A percentile compares a stretch with the other conserved stretches of the same genome.
These are phyloP conservation scores for Ectropis grisescens DNA, from an alignment of 1,140 invertebrate genomes.

Conservation along the genomic window DNA sequence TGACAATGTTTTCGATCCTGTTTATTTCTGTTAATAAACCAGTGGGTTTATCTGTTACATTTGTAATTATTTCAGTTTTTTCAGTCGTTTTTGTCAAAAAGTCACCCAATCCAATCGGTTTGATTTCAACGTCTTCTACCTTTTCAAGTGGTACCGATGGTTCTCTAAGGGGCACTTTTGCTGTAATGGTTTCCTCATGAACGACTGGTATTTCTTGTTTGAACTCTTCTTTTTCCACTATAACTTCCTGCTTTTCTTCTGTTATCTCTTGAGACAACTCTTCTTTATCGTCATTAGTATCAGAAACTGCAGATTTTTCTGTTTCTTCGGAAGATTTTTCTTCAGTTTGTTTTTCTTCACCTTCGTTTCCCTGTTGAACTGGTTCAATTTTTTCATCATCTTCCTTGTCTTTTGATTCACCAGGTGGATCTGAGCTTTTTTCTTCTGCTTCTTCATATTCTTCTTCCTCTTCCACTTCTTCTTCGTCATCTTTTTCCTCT, in stretches of 20 bases:
- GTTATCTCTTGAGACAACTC: constrained; percentile 3
- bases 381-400: too few relatives aligned
- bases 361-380: too few relatives aligned
- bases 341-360: constrained; percentile 5
- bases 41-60: constrained; percentile 28
- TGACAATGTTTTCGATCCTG: constrained; percentile 52
- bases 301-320: too few relatives aligned
- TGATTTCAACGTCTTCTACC: constrained; percentile 60
- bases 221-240: constrained; percentile 9
- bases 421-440: background rate
- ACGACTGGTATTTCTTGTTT: constrained; percentile 15
- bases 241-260: constrained; percentile 7
- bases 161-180: constrained; percentile 37
- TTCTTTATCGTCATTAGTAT: constrained; percentile 1
- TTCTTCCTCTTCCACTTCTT: background rate
- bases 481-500: constrained; percentile 8
- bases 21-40: constrained; percentile 48
- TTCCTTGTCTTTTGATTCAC: too few relatives aligned
- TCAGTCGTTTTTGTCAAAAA: constrained; percentile 43
- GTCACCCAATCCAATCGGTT: constrained; percentile 45
- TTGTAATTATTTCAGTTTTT: constrained; percentile 56
- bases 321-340: constrained; percentile 1
- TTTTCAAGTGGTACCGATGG: constrained; percentile 52
- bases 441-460: constrained; percentile 4
- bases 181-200: constrained; percentile 14